Evolutionary conservation across 2,888 invertebrate genomes (phyloP), one percentile per base, ranked within the genome.

Genomic region (Orthosia gracilis): DNA sequence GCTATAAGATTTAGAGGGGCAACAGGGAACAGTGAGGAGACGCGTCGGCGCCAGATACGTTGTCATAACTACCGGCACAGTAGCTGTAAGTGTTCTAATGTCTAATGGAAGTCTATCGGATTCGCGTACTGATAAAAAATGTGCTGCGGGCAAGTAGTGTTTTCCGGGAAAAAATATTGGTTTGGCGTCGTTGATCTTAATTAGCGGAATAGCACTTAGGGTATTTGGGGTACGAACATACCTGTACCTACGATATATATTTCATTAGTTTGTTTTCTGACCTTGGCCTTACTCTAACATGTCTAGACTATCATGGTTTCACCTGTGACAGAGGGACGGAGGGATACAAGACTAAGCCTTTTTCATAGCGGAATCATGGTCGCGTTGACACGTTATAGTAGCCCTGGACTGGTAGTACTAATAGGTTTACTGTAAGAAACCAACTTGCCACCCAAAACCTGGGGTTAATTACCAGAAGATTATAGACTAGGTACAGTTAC

Each of bases 1-100:
- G 94, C 95, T 94, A 91, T 90, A 92, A 95, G 95, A 96, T 96
- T 96, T 96, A 96, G 95, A 95, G 95, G 96, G 94, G 91, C 93
- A 92, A 91, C 94, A 94, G 95, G 93, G 94, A 92, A 91, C 94
- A 94, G 95, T 94, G 94, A 92, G 95, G 92, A 96, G 96, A 96
- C 96, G 89, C 87, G 73, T 88, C 89, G 96, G 96, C 96, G 96
- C 96, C 96, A 84, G 82, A 88, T 89, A 92, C 81, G 82, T 76
- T 87, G 91, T 94, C 91, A 92, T 93, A 92, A 92, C 92, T 91
- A 89, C 87, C 87, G 73, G 85, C 87, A 84, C 84, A 87, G 82
- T 85, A 85, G 82, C 85, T 76, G 82, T 81, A 77, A 87, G 83
- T 84, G 88, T 89, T 87, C 82, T 85, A 84, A 88, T 84, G 87